Conservation (phyloP, 2,113 vertebrate species). For the Emydura subglobosa region DNA sequence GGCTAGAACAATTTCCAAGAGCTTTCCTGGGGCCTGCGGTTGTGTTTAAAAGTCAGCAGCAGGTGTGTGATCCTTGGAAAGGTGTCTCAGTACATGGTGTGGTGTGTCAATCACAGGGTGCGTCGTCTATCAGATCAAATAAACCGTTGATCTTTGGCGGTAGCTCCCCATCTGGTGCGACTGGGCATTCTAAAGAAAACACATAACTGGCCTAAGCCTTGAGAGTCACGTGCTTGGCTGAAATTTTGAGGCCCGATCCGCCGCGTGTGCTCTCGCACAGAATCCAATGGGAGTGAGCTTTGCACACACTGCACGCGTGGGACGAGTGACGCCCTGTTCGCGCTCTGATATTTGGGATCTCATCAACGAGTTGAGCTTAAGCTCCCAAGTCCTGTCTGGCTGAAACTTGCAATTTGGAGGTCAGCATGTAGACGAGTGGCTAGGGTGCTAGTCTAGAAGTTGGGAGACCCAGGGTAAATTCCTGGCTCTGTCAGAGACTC, state of each 20-base stretch:
- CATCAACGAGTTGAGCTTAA: too few relatives aligned
- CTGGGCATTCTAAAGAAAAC: not conserved
- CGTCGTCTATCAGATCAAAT: constrained; percentile 26
- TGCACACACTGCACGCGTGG: not conserved
- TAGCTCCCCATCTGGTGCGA: not conserved
- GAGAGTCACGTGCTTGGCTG: not conserved
- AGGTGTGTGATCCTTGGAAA: not conserved
- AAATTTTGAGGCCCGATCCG: not conserved
- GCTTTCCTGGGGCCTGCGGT: not conserved
- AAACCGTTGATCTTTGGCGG: not conserved
- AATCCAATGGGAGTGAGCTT: not conserved
- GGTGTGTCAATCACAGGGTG: not conserved
- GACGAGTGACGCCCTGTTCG: not conserved
- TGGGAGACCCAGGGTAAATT: not conserved
- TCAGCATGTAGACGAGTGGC: not conserved
- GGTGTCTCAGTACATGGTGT: not conserved
- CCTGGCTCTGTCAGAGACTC: not conserved
- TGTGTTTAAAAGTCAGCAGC: not conserved
- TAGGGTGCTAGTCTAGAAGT: not conserved
- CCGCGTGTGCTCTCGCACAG: too few relatives aligned
- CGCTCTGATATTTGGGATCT: not conserved
- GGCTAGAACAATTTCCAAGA: not conserved
- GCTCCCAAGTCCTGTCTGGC: not conserved
- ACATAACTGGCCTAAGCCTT: not conserved
- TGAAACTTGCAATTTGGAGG: not conserved